Base-by-base conservation (phyloP, 2,113 vertebrate species). In the Entomyzon cyanotis region DNA sequence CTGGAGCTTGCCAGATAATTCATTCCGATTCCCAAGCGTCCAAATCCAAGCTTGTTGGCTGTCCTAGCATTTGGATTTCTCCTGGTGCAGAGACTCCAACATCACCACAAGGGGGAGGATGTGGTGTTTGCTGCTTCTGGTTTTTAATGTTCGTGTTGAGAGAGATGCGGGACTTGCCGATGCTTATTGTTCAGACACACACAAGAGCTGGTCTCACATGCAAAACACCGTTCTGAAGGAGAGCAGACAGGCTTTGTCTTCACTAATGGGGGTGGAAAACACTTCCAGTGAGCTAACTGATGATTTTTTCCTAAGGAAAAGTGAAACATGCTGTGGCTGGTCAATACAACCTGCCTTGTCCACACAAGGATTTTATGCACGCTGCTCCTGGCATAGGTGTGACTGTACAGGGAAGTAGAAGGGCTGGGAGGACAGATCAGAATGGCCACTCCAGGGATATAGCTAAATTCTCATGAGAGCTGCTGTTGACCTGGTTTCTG, bases 401-500 rank as follows among this genome's bases (percentile, higher is more conserved):
- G 71, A 70, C n/a, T 19, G 8, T 27, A 37, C 28, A 67, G 27
- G 68, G 28, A 55, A 41, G 65, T 13, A 41, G 68, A 55, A 89
- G 22, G 47, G 22, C 16, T 64, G 44, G 41, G 50, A 82, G 68
- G 55, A 63, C 31, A 55, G 56, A 60, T 63, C 31, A 49, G 56
- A 78, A 81, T 33, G 64, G 56, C 37, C 27, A 37, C 75, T 33
- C 35, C 44, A 31, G 60, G 49, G 31, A 47, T 55, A 31, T 5
- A 84, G 64, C 47, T 84, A 14, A 50, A 84, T 81, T 78, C 74
- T 78, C 31, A 5, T 12, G 56, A 87, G 47, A 71, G 58, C 86
- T 86, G 44, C 83, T 92, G n/a, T 7, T 84, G 84, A 81, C 77
- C 93, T 78, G 77, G 16, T 92, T 97, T 84, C 77, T 71, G 65